Base-by-base conservation (phyloP, 2,113 vertebrate species). In the Lepisosteus oculatus region DNA sequence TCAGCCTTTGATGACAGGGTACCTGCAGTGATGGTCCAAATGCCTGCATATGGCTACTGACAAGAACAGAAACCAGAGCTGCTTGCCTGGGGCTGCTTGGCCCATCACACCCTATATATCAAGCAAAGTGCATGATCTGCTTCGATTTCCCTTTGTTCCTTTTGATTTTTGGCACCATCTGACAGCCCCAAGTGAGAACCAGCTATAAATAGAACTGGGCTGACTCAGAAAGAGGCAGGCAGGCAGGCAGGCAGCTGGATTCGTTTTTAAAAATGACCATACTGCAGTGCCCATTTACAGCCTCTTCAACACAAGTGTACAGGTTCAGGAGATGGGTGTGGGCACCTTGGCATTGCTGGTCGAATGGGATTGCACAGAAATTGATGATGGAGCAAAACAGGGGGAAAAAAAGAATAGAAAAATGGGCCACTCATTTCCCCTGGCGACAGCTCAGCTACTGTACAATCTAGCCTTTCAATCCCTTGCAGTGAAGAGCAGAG, bases 121-220 rank as follows among this genome's bases (percentile, higher is more conserved):
- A 17, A 41, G 8, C 8, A 7, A 64, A 64, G 17, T 29, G 17
- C 59, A 61, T 57, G 54, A 69, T 51, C 72, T 51, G 55, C 42
- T 74, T 64, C 51, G 45, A 6, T 15, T 70, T 51, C 51, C 65
- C 54, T 0, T 12, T n/a, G 15, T 11, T 69, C 64, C 43, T 61
- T 43, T 44, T 7, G 14, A 11, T 15, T 5, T 13, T 8, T 51
- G 15, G 17, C 62, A 44, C 9, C 44, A 15, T 14, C 61, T 56
- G 56, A 63, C 29, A 29, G 29, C 29, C 29, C 29, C 29, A 29
- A 15, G 57, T 59, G 56, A 4, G n/a, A 59, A 59, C 17, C 43
- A 61, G 13, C 9, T 55, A 68, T 73, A 55, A 54, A 68, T 63
- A 68, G 72, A 17, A 5, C 3, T 8, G 7, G 15, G 14, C 3